Percentiles rank a stretch among this genome's conserved stretches.
phyloP scores from a whole-genome alignment of 2,797 vertebrate species.

The Malacoctenus gilli region DNA sequence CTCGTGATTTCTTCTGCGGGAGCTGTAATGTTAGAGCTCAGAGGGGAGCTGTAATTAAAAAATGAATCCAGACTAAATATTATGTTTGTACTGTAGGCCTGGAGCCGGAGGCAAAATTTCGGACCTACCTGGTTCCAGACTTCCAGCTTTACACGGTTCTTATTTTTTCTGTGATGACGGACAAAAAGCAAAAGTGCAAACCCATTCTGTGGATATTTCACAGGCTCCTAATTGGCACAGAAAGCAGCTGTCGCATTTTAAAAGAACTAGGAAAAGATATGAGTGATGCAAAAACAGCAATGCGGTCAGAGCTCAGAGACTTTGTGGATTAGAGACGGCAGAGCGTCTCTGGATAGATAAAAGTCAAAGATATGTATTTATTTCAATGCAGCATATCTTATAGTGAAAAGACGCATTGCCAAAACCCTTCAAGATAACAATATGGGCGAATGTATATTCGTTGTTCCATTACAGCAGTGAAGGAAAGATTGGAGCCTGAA shows the following conservation, averaged over 20 bases:
- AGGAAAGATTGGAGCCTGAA: too few relatives aligned
- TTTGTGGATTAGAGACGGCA: too few relatives aligned
- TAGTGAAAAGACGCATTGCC: too few relatives aligned
- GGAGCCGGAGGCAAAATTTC: not conserved
- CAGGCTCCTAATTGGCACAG: conserved; percentile 5
- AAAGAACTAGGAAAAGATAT: too few relatives aligned
- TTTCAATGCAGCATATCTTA: not conserved
- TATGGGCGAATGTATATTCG: too few relatives aligned
- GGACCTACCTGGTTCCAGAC: not conserved
- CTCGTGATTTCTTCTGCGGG: conserved; percentile 22
- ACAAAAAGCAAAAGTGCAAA: conserved; percentile 7
- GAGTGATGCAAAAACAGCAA: not conserved
- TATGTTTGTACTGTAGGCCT: conserved; percentile 1
- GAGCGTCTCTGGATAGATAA: too few relatives aligned
- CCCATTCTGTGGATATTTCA: not conserved
- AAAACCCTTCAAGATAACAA: too few relatives aligned
- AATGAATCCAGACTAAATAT: conserved; percentile 6
- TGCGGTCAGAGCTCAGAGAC: not conserved
- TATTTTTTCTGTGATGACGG: conserved; percentile 7
- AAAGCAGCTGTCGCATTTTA: not conserved
- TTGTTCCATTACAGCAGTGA: too few relatives aligned
- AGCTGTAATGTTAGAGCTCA: conserved; percentile 10
- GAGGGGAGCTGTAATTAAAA: conserved; percentile 16
- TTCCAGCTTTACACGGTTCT: conserved; percentile 10
- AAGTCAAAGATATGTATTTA: not conserved